Percentiles rank a stretch among this genome's conserved stretches.
Conservation (phyloP, 1,140 invertebrate species). For the Ruditapes philippinarum region DNA sequence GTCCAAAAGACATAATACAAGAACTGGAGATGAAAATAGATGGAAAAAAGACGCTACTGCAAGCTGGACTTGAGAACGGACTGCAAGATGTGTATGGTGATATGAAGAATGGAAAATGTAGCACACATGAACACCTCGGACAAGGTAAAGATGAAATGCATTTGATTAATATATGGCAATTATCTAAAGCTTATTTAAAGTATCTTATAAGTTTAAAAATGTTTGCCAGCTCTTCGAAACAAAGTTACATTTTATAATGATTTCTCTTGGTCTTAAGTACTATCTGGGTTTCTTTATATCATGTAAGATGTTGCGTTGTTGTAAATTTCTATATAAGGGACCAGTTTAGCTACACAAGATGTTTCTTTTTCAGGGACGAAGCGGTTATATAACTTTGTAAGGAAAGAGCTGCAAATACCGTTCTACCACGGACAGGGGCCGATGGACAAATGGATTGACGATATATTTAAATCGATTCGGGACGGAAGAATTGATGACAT, state of each 20-base stretch:
- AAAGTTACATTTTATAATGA: too few relatives aligned
- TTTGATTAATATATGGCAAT: too few relatives aligned
- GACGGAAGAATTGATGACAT: constrained; percentile 8
- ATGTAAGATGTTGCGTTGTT: too few relatives aligned
- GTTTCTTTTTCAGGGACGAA: not conserved
- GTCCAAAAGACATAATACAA: not conserved
- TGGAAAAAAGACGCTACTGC: not conserved
- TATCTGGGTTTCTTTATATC: too few relatives aligned
- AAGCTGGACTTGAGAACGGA: not conserved
- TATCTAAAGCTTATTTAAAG: too few relatives aligned
- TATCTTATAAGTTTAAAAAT: too few relatives aligned
- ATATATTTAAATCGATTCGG: not conserved
- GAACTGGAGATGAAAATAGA: not conserved
- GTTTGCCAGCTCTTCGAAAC: too few relatives aligned
- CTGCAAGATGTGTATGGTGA: not conserved
- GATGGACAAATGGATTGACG: constrained; percentile 17
- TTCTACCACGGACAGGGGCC: constrained; percentile 33
- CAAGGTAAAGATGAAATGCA: constrained; percentile 11
- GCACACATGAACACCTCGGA: not conserved
- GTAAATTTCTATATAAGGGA: too few relatives aligned
- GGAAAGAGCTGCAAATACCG: not conserved
- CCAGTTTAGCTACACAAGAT: too few relatives aligned
- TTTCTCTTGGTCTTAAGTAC: too few relatives aligned
- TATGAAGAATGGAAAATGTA: not conserved
- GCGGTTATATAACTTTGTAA: not conserved